Evolutionary conservation across 2,888 invertebrate genomes (phyloP).

Genomic region (Torymus tubicola): DNA sequence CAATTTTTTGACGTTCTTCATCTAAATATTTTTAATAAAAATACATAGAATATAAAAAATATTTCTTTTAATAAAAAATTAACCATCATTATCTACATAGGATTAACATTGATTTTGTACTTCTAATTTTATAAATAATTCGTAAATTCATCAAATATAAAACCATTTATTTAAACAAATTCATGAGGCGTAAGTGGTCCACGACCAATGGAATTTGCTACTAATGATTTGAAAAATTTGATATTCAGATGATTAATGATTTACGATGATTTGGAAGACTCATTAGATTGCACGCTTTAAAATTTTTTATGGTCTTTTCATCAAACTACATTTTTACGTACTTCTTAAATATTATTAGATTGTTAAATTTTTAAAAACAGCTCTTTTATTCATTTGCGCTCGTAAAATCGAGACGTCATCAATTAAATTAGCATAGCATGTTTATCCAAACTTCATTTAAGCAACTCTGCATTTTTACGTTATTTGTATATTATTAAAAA

Average conservation of each 20-base stretch:
- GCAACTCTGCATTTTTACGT: not conserved
- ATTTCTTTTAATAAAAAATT: not conserved
- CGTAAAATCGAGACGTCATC: too few species aligned
- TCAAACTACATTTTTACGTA: conserved; percentile 5
- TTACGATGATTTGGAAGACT: conserved; percentile 39
- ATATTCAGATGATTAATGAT: conserved; percentile 30
- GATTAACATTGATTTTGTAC: too few species aligned
- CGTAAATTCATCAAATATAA: not conserved
- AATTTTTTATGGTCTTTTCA: not conserved
- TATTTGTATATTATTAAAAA: not conserved
- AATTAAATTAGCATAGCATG: not conserved
- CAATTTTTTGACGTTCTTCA: too few species aligned
- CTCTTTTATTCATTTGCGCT: conserved; percentile 2
- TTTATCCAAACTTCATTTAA: not conserved
- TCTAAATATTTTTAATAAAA: too few species aligned
- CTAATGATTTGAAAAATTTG: not conserved
- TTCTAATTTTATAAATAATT: too few species aligned
- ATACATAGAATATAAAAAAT: too few species aligned
- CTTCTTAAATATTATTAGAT: conserved; percentile 3
- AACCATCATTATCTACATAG: not conserved
- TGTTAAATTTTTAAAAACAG: not conserved
- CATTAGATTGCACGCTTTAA: conserved; percentile 32
- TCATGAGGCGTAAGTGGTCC: conserved; percentile 13
- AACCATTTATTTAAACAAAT: conserved; percentile 1
- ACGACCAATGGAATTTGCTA: not conserved